These are phyloP conservation scores for Pogoniulus pusillus DNA, from an alignment of 2,797 vertebrate genomes.

Conservation along the genomic window DNA sequence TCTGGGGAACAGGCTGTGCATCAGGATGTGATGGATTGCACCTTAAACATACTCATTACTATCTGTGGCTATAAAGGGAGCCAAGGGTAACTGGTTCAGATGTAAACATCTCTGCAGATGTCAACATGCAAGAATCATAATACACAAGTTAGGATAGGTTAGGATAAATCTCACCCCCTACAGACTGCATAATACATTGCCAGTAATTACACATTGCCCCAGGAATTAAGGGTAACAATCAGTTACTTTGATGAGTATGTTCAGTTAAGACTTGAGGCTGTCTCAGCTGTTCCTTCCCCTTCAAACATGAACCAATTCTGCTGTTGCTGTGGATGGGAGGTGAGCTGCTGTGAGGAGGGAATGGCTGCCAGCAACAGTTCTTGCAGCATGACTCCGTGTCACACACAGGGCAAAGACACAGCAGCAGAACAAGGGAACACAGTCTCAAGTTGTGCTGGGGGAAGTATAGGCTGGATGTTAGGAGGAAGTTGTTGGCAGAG, in stretches of 20 bases:
- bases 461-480: too few species aligned
- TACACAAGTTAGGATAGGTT: neutral
- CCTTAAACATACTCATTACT: neutral
- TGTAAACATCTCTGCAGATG: neutral
- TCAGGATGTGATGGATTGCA: neutral
- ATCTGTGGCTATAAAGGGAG: neutral
- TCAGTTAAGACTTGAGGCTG: neutral
- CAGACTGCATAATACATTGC: neutral
- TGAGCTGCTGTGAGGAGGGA: neutral
- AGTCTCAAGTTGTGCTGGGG: too few species aligned
- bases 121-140: neutral
- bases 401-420: neutral
- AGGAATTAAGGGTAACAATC: neutral
- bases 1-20: neutral
- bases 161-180: neutral
- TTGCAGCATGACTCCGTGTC: neutral
- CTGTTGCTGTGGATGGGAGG: neutral
- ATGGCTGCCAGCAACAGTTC: neutral
- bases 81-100: neutral
- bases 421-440: too few species aligned
- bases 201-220: neutral
- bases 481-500: too few species aligned
- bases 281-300: neutral
- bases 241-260: neutral
- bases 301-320: neutral